phyloP scores from a whole-genome alignment of 2,113 vertebrate genomes.

The Aplodontia rufa region DNA sequence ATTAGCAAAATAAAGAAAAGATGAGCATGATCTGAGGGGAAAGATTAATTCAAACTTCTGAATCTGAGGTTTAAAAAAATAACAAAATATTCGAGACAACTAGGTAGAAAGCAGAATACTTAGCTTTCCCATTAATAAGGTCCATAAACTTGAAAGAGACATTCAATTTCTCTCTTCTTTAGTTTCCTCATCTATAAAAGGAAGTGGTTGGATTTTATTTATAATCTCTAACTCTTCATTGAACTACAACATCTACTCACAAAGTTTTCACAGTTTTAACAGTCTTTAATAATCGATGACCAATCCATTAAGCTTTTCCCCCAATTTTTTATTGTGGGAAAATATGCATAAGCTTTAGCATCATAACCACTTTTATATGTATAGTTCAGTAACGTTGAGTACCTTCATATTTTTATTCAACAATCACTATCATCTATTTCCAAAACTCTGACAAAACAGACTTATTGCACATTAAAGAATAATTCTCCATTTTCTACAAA shows the following conservation, averaged over 20 bases:
- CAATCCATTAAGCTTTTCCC: neutral
- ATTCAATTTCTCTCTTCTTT: neutral
- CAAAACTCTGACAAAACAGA: neutral
- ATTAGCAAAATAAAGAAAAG: neutral
- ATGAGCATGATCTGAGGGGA: neutral
- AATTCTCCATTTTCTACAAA: neutral
- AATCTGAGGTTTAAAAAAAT: neutral
- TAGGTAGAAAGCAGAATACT: neutral
- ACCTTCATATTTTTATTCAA: no score
- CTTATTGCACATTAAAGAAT: neutral
- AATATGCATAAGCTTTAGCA: neutral
- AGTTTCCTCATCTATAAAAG: neutral
- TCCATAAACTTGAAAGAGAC: neutral
- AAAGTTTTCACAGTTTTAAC: neutral
- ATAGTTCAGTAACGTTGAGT: no score
- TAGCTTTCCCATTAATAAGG: neutral
- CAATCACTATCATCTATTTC: neutral
- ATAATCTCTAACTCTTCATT: neutral
- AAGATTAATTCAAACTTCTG: neutral
- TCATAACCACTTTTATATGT: no score
- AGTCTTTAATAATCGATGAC: neutral
- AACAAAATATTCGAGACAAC: neutral
- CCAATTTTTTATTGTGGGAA: neutral
- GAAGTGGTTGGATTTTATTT: neutral
- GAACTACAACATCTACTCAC: neutral